Percentiles rank a stretch among this genome's conserved stretches.
These are phyloP conservation scores for Malurus alboscapulatus DNA, from an alignment of 2,113 vertebrate genomes.

Conservation along the genomic window DNA sequence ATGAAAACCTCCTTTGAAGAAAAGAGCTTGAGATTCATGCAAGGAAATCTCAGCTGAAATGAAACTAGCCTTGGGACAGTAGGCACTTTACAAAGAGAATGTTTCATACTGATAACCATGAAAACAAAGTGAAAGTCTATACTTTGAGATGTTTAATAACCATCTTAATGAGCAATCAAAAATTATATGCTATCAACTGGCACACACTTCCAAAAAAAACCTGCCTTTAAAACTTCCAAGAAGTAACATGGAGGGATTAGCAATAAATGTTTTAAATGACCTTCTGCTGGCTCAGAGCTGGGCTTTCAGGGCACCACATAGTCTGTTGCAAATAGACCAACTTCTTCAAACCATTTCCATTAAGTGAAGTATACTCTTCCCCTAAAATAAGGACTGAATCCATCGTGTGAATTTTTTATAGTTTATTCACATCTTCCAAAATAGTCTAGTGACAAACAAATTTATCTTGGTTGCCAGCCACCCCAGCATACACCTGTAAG, in stretches of 20 bases:
- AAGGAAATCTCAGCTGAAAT: constrained; percentile 46
- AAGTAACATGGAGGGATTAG: neutral
- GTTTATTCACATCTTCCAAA: neutral
- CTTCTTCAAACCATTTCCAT: neutral
- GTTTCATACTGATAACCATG: constrained; percentile 59
- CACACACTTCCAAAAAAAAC: neutral
- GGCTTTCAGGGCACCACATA: neutral
- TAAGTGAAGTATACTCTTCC: neutral
- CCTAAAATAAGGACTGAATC: neutral
- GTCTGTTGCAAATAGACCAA: neutral
- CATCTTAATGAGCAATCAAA: constrained; percentile 64
- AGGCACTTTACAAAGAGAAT: constrained; percentile 48
- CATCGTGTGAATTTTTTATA: neutral
- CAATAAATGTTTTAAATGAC: neutral
- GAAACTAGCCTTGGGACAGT: constrained; percentile 53
- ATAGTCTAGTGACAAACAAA: neutral
- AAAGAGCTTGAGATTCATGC: constrained; percentile 4
- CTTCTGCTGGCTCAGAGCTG: neutral
- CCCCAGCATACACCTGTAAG: neutral
- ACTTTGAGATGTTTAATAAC: constrained; percentile 51
- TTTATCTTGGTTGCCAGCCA: neutral
- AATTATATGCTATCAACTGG: constrained; percentile 25
- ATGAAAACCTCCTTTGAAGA: constrained; percentile 65
- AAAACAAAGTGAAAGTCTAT: constrained; percentile 48
- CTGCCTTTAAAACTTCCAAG: constrained; percentile 37